Conservation (phyloP, 2,113 vertebrate genomes). For the Puntigrus tetrazona region DNA sequence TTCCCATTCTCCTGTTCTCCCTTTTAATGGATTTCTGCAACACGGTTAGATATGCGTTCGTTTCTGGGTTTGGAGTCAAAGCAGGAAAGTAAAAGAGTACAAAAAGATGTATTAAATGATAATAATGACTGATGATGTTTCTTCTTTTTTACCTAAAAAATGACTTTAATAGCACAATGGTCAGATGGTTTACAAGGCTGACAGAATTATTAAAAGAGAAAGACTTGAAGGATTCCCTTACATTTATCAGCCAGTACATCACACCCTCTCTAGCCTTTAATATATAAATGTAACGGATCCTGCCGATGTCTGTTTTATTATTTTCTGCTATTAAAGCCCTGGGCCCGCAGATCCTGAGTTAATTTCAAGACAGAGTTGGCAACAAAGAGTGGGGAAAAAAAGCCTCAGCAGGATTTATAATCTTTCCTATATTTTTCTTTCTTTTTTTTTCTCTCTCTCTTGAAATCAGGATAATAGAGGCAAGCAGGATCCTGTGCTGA, state of each 20-base stretch:
- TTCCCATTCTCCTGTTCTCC: slow-evolving; percentile 54
- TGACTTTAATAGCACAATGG: slow-evolving; percentile 71
- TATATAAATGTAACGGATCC: slow-evolving; percentile 70
- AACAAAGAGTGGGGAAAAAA: slow-evolving; percentile 57
- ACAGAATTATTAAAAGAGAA: slow-evolving; percentile 80
- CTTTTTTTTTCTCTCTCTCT: not conserved
- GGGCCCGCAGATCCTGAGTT: slow-evolving; percentile 61
- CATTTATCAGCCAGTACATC: slow-evolving; percentile 76
- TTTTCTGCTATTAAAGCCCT: slow-evolving; percentile 69
- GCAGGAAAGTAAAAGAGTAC: slow-evolving; percentile 53
- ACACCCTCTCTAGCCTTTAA: slow-evolving; percentile 64
- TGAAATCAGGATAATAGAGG: slow-evolving; percentile 65
- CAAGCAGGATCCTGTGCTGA: slow-evolving; percentile 64
- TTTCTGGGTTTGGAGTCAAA: slow-evolving; percentile 61
- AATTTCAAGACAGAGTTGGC: slow-evolving; percentile 67
- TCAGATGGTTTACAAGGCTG: slow-evolving; percentile 71
- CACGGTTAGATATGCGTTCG: slow-evolving; percentile 61
- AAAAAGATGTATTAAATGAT: slow-evolving; percentile 79
- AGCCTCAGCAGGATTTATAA: slow-evolving; percentile 60
- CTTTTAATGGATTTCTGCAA: slow-evolving; percentile 63
- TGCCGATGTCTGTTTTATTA: slow-evolving; percentile 62
- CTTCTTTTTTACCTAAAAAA: slow-evolving; percentile 66
- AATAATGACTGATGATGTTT: slow-evolving; percentile 77
- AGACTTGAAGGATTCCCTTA: slow-evolving; percentile 72
- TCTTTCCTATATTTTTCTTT: slow-evolving; percentile 45